Evolutionary conservation across 2,888 invertebrate genomes (phyloP), one percentile per base, ranked within the genome.

Genomic region (Xylocampa areola): DNA sequence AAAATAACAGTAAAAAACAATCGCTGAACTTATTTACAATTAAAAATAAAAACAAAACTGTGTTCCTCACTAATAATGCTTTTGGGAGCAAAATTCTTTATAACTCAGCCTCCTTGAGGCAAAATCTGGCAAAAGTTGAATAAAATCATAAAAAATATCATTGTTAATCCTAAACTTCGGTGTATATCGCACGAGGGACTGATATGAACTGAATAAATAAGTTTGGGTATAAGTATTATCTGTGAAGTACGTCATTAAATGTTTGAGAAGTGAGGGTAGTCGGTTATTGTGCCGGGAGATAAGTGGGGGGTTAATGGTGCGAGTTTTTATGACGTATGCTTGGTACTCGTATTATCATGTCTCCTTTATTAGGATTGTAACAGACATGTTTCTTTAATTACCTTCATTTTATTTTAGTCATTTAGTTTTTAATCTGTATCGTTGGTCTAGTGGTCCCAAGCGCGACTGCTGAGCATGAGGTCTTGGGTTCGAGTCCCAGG

Each of bases 221-320:
- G 44, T 62, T 51, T 4, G 27, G 29, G 50, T 33, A 54, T 61
- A 48, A 57, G 44, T 67, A 44, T 61, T 55, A 53, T 49, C 50
- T 49, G 41, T 45, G 36, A 53, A 63, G 55, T 65, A 36, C 33
- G 54, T 66, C 62, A 55, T 69, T 69, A 66, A 73, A 72, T 72
- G 70, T 66, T 69, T 66, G 50, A n/a, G 17, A 32, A 47, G 39
- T 45, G 32, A 23, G 39, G 39, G 44, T 59, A 48, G 47, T 44
- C 37, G n/a, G 52, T 44, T 62, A 55, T 62, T 68, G 63, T 61
- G 62, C 40, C 30, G 10, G 5, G 11, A 68, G 48, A 61, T 61
- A 49, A 49, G 60, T 66, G 44, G 19, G 14, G 19, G 40, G 29
- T 68, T 53, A 49, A 68, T 30, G 44, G 11, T 13, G 32, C 44